Percentiles rank a stretch among this genome's conserved stretches.
Conservation (phyloP, 2,113 vertebrate genomes). For the Alces alces region DNA sequence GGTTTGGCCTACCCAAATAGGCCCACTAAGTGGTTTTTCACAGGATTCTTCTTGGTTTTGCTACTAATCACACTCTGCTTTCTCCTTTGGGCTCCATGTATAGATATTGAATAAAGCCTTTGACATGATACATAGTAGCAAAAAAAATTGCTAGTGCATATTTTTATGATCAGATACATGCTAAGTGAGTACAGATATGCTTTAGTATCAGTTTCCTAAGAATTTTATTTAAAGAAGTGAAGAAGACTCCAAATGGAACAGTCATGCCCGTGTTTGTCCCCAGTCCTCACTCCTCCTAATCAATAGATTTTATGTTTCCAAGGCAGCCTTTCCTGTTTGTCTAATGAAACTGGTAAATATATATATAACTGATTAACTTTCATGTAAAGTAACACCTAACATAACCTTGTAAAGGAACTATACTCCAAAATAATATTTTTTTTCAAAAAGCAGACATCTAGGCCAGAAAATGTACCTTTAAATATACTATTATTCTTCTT, state of each 20-base stretch:
- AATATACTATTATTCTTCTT: neutral
- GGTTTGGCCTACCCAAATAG: neutral
- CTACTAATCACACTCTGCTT: neutral
- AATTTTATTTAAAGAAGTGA: neutral
- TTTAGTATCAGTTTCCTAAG: neutral
- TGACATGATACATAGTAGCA: neutral
- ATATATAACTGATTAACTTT: neutral
- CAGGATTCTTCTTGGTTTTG: neutral
- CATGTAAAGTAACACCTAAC: neutral
- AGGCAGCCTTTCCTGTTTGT: neutral
- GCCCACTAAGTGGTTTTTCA: neutral
- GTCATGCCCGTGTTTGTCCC: neutral
- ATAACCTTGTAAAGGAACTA: neutral
- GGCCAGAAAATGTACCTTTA: neutral
- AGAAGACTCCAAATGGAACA: neutral
- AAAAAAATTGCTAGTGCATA: neutral
- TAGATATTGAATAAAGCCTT: neutral
- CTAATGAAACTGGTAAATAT: neutral
- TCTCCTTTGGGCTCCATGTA: neutral
- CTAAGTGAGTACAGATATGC: neutral
- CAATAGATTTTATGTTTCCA: neutral
- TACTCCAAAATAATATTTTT: neutral
- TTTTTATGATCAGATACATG: neutral
- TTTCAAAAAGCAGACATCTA: neutral
- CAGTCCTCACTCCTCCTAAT: neutral